Base-by-base conservation (phyloP, 2,888 invertebrate species). In the Heliconius erato region DNA sequence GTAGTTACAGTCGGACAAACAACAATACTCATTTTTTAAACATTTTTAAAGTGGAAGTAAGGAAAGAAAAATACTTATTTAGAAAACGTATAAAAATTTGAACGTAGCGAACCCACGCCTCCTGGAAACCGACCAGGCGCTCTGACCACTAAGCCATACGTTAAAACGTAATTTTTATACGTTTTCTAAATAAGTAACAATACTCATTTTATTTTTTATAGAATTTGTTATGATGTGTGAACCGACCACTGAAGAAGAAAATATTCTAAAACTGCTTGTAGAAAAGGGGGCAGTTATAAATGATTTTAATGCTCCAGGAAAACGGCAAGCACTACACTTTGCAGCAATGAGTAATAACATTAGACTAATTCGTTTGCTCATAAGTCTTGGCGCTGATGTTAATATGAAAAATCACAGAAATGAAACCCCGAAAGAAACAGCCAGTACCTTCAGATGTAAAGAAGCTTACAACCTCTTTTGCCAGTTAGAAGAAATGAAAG, bases 281-380 rank as follows among this genome's bases (percentile, higher is more conserved):
- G 83, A 88, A 0, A 90, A 94, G 67, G 96, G 94, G 23, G 94
- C 92, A 12, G 32, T 89, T 63, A 88, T 95, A 7, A 92, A 96
- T 79, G 94, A 94, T 81, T 89, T 90, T 2, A 87, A 90, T 2
- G 92, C 91, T 0, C 93, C 94, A 2, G 95, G 94, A 1, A 91
- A 93, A 16, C 91, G 96, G 23, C 96, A 96, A 86, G 93, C 95
- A 0, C 88, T 96, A 67, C 96, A 96, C 87, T 94, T 95, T 83
- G 96, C 95, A 23, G 96, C 96, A 4, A 94, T 96, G 91, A 93
- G 93, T 83, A 93, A 96, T 84, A 95, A 96, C 84, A 89, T 90
- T 68, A 86, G 85, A 3, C 90, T 96, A 1, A 94, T 95, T 28
- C 82, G 85, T 9, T 87, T 93, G 67, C 90, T 96, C 12, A 81